Percentiles rank a stretch among this genome's conserved stretches.
phyloP scores from a whole-genome alignment of 2,113 vertebrate species.

The Saguinus imperator region DNA sequence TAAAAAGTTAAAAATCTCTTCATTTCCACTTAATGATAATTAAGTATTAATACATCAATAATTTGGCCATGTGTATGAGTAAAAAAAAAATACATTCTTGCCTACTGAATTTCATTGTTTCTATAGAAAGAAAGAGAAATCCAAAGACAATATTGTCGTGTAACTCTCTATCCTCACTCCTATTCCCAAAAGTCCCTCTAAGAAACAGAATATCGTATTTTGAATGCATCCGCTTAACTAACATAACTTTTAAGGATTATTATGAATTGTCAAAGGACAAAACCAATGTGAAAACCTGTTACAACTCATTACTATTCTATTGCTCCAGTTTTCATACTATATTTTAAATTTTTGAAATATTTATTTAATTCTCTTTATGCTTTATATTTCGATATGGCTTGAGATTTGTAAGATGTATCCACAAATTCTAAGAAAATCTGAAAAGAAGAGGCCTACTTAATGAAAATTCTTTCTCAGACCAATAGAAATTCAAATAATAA shows the following conservation, averaged over 20 bases:
- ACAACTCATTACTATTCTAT: neutral
- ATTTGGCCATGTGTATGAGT: neutral
- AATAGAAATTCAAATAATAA: conserved; percentile 22
- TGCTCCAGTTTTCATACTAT: neutral
- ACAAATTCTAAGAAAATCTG: neutral
- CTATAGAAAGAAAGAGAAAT: neutral
- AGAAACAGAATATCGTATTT: neutral
- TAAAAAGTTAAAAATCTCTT: neutral
- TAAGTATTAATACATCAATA: neutral
- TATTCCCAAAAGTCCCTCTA: neutral
- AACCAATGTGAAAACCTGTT: neutral
- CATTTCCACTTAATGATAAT: neutral
- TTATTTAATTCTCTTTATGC: neutral
- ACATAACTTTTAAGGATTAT: neutral
- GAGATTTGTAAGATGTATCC: neutral
- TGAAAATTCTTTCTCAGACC: neutral
- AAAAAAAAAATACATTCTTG: neutral
- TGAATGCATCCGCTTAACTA: neutral
- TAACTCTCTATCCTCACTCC: neutral
- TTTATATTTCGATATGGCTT: neutral
- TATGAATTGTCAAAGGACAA: neutral
- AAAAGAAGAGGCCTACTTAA: neutral
- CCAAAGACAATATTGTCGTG: neutral
- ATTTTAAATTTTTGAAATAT: neutral
- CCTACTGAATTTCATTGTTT: neutral